These are phyloP conservation scores for Gymnorhina tibicen DNA, from an alignment of 2,113 vertebrate species.

Conservation along the genomic window DNA sequence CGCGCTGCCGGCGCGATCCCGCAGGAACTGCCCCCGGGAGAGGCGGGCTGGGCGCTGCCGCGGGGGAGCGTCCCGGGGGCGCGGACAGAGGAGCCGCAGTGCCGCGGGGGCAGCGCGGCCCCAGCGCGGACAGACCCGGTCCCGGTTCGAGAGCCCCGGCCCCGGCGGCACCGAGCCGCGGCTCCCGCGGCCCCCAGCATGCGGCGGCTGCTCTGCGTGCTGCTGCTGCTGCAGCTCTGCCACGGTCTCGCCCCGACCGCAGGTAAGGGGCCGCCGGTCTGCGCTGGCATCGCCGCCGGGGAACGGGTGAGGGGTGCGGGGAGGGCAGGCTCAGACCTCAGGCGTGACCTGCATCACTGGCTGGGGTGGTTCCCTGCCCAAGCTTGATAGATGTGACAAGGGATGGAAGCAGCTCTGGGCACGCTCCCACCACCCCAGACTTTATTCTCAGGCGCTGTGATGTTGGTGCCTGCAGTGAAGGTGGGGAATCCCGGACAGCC, in stretches of 20 bases:
- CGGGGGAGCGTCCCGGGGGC: background rate
- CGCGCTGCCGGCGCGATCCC: background rate
- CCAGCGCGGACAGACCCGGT: background rate
- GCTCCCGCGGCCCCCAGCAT: background rate
- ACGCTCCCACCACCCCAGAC: background rate
- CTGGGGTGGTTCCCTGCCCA: background rate
- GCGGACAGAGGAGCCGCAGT: background rate
- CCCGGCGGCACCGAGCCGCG: background rate
- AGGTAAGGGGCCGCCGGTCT: conserved; percentile 57
- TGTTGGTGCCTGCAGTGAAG: background rate
- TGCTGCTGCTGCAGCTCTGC: background rate
- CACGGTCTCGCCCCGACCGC: background rate
- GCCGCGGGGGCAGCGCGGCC: background rate
- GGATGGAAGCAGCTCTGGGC: background rate
- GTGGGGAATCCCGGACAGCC: background rate
- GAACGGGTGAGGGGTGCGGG: background rate
- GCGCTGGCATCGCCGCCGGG: background rate
- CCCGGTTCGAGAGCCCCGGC: background rate
- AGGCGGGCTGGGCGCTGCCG: background rate
- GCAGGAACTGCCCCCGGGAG: background rate
- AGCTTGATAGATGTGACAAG: background rate
- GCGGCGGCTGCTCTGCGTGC: background rate
- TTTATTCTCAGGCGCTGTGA: background rate
- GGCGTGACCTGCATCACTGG: background rate
- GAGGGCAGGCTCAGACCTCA: no score